Percentiles rank a stretch among this genome's conserved stretches.
Conservation (phyloP, 2,888 invertebrate genomes). For the Petrolisthes manimaculis region DNA sequence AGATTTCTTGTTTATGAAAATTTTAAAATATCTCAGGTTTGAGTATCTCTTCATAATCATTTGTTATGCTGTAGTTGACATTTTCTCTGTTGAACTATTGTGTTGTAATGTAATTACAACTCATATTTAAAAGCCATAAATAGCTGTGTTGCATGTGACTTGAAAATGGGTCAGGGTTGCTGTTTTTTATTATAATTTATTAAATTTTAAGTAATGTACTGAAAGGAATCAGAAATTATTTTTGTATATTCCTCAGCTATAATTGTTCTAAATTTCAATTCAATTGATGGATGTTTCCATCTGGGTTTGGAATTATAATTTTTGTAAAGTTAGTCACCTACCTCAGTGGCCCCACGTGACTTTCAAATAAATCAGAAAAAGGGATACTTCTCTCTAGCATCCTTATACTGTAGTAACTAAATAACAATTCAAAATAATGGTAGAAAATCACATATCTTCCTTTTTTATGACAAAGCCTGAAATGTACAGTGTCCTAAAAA, state of each 20-base stretch:
- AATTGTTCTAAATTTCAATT: conserved; percentile 37
- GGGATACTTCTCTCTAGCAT: neutral
- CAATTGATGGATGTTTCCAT: conserved; percentile 14
- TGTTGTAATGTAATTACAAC: too few relatives aligned
- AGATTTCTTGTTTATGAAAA: too few relatives aligned
- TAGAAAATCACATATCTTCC: too few relatives aligned
- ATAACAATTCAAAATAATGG: neutral
- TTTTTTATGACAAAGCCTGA: too few relatives aligned
- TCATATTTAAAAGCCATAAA: neutral
- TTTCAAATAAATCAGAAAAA: conserved; percentile 42
- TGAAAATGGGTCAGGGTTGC: conserved; percentile 16
- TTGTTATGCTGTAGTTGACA: too few relatives aligned
- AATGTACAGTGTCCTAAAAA: too few relatives aligned
- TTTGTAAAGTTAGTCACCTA: conserved; percentile 52
- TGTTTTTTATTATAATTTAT: neutral
- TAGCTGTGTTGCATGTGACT: neutral
- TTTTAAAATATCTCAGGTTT: too few relatives aligned
- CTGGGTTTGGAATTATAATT: conserved; percentile 14
- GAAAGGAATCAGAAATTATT: conserved; percentile 35
- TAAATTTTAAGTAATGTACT: neutral
- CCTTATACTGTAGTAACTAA: neutral
- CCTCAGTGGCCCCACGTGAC: conserved; percentile 54
- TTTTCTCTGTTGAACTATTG: too few relatives aligned
- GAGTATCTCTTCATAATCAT: too few relatives aligned
- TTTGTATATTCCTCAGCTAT: conserved; percentile 31